Evolutionary conservation across 2,888 invertebrate species (phyloP).

Genomic region (Trichopoda pennipes): DNA sequence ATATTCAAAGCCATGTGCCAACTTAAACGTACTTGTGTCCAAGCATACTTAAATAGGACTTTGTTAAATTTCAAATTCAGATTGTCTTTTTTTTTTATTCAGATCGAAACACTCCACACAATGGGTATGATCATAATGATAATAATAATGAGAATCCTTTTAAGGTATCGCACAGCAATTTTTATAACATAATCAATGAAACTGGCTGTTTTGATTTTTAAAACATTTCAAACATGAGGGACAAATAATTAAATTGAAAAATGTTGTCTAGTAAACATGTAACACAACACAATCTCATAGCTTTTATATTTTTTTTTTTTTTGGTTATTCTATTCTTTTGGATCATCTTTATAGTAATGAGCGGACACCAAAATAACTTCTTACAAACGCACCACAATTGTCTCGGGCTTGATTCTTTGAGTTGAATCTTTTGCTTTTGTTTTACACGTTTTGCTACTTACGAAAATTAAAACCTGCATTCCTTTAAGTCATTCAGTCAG

Average conservation of each 20-base stretch:
- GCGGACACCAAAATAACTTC: no score
- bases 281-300: no score
- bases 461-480: no score
- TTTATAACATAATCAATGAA: not conserved
- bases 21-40: constrained; percentile 26
- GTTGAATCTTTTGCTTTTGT: no score
- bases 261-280: no score
- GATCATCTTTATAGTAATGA: no score
- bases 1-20: constrained; percentile 58
- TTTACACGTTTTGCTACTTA: no score
- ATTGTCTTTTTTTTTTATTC: not conserved
- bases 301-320: no score
- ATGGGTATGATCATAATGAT: constrained; percentile 19
- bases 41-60: constrained; percentile 51
- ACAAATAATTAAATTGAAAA: not conserved
- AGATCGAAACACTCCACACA: not conserved
- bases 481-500: no score
- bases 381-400: no score
- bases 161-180: constrained; percentile 26
- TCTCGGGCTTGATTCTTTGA: no score
- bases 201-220: not conserved
- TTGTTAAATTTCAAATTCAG: constrained; percentile 34
- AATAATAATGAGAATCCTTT: constrained; percentile 33
- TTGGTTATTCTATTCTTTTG: no score
- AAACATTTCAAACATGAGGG: not conserved